Base-by-base conservation (phyloP, 2,113 vertebrate species). In the Pangasianodon hypophthalmus region DNA sequence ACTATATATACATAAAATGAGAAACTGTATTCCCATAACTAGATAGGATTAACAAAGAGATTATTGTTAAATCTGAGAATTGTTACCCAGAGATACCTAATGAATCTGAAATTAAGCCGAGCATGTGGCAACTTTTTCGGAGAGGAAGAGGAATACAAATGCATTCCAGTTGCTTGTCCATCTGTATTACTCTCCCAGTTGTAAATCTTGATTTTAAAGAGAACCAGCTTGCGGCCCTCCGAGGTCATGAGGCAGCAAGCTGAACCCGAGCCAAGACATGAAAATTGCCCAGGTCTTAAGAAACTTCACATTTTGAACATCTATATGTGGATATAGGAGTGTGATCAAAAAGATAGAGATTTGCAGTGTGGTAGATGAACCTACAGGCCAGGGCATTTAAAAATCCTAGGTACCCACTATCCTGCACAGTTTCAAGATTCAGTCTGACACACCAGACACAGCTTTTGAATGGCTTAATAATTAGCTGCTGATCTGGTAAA, bases 181-280 rank as follows among this genome's bases (percentile, higher is more conserved):
- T 75, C 87, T 88, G 85, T 93, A 90, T 92, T 91, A 91, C 90
- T 87, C 83, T 90, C 56, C 62, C 41, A 54, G 56, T 86, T 82
- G 52, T 91, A 93, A 93, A 93, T 92, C 89, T 90, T 24, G 37
- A 26, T 44, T 91, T 93, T 93, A 92, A 95, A 92, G 91, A 41
- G 67, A 92, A 92, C 85, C 93, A 91, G 88, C 89, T 90, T 92
- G 88, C 50, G 52, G 91, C 62, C 89, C 89, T 85, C 89, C 86
- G 58, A 88, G 85, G 81, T 79, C 71, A 85, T 0, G 16, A 56
- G 16, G 11, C 88, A 89, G 32, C 60, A 46, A 86, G 14, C 64
- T 84, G 83, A 89, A n/a, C 60, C 77, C 24, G 24, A 50, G 50
- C 60, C 24, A 52, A 73, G 50, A 44, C 18, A 32, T 16, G 10